phyloP scores from a whole-genome alignment of 2,113 vertebrate genomes.

The Bostrychus sinensis region DNA sequence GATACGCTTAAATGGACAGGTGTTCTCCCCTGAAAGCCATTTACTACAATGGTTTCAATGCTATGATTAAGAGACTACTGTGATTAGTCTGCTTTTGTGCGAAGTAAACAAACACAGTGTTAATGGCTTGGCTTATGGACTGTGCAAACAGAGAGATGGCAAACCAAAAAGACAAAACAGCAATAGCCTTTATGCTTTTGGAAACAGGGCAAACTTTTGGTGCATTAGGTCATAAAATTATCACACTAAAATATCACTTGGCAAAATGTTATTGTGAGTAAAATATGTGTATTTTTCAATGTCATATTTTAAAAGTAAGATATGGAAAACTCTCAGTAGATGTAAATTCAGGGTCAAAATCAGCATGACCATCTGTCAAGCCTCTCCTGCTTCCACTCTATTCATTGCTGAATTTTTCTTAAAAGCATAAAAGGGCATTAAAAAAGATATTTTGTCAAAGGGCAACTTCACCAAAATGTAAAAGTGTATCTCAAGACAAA shows the following conservation, averaged over 20 bases:
- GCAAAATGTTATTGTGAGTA: neutral
- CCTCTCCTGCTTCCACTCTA: constrained; percentile 12
- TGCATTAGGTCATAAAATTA: neutral
- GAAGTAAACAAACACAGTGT: constrained; percentile 38
- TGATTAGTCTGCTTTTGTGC: constrained; percentile 36
- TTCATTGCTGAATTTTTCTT: constrained; percentile 12
- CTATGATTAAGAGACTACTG: constrained; percentile 29
- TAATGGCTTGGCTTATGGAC: constrained; percentile 49
- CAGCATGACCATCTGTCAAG: constrained; percentile 45
- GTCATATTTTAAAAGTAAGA: constrained; percentile 14
- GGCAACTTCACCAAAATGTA: constrained; percentile 19
- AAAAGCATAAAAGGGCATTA: constrained; percentile 36
- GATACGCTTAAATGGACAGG: constrained; percentile 55
- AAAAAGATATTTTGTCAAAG: constrained; percentile 28
- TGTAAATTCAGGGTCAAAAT: constrained; percentile 45
- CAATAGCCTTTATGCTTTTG: neutral
- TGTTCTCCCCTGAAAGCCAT: constrained; percentile 51
- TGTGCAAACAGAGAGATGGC: constrained; percentile 9
- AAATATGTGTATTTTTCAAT: constrained; percentile 4
- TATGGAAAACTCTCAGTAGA: constrained; percentile 32
- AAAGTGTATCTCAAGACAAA: neutral
- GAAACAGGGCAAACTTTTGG: neutral
- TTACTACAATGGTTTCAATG: constrained; percentile 40
- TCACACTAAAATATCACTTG: neutral
- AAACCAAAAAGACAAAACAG: constrained; percentile 1